phyloP scores from a whole-genome alignment of 2,797 vertebrate species.

The Echeneis naucrates region DNA sequence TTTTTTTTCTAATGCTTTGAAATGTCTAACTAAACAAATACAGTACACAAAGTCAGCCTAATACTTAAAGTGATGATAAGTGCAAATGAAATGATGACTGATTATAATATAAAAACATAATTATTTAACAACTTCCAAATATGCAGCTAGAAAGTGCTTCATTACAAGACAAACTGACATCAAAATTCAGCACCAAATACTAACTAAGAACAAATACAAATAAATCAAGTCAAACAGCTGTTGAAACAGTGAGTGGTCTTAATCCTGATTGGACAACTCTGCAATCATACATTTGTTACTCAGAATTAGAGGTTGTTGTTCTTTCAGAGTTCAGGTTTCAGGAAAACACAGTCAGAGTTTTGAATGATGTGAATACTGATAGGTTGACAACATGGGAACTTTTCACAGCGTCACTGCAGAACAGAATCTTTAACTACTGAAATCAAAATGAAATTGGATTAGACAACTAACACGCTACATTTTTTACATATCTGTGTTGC shows the following conservation, averaged over 20 bases:
- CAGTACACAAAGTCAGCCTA: background rate
- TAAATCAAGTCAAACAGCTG: background rate
- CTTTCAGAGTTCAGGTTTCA: background rate
- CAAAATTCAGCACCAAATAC: background rate
- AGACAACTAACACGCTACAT: background rate
- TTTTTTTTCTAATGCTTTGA: constrained; percentile 1
- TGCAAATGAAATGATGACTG: background rate
- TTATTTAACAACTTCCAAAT: background rate
- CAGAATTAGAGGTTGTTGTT: background rate
- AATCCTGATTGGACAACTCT: background rate
- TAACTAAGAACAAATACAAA: background rate
- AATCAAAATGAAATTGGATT: background rate
- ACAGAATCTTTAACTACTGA: background rate
- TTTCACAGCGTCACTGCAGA: too few species aligned
- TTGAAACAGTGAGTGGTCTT: background rate
- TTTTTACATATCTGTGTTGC: constrained; percentile 18
- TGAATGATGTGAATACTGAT: background rate
- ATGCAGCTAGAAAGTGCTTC: background rate
- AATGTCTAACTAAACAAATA: background rate
- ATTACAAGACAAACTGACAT: background rate
- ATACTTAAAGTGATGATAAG: background rate
- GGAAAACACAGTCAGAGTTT: background rate
- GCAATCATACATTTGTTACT: too few species aligned
- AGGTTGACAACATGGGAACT: background rate
- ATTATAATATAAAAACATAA: background rate